Percentiles rank a stretch among this genome's conserved stretches.
These are phyloP conservation scores for Syndactyla subalaris DNA, from an alignment of 2,797 vertebrate species.

Conservation along the genomic window DNA sequence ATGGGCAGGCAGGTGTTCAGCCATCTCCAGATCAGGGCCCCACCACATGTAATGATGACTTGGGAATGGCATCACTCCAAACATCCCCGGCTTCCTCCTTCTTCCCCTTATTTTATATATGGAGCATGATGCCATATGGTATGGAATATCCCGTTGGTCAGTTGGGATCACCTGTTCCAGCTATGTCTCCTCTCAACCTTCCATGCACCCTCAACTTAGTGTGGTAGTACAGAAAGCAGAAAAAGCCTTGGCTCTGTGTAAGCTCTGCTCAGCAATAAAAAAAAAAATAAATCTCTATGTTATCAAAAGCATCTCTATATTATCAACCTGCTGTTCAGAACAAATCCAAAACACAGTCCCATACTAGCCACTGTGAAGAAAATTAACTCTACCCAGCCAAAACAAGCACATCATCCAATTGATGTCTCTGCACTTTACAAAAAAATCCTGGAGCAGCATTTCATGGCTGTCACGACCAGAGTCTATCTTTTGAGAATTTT, in stretches of 20 bases:
- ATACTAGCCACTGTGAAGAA: background rate
- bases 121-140: background rate
- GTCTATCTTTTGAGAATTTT: background rate
- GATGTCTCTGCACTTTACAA: background rate
- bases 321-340: background rate
- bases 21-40: background rate
- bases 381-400: background rate
- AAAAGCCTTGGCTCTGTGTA: background rate
- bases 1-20: fast-evolving
- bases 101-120: fast-evolving
- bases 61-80: background rate
- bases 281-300: background rate
- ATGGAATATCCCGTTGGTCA: background rate
- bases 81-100: background rate
- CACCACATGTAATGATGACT: fast-evolving
- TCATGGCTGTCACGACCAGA: background rate
- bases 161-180: fast-evolving
- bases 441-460: background rate
- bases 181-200: background rate
- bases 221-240: fast-evolving
- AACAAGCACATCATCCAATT: background rate
- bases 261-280: background rate
- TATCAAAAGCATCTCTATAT: background rate
- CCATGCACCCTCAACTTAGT: fast-evolving
- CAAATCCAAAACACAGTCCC: background rate